phyloP scores from a whole-genome alignment of 37 sponge, comb jelly and placozoan species.

The Crambe crambe region DNA sequence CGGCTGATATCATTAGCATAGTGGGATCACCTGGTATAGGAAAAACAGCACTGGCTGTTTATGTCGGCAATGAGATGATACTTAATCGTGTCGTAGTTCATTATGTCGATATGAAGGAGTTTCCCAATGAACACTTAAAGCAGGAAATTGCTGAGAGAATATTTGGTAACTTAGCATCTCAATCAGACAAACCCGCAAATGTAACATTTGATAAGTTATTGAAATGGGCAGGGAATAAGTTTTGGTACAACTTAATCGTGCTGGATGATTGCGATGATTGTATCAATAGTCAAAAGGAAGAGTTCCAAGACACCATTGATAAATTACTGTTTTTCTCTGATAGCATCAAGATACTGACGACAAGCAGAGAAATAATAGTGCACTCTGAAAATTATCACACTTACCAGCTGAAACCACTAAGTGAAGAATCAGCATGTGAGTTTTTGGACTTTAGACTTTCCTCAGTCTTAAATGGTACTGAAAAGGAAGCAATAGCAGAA shows the following conservation, averaged over 20 bases:
- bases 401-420: neutral
- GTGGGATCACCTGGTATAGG: constrained; percentile 42
- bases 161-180: neutral
- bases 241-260: neutral
- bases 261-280: constrained; percentile 36
- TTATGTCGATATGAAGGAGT: constrained; percentile 22
- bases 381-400: neutral
- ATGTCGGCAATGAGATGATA: constrained; percentile 3
- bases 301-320: constrained; percentile 10
- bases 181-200: neutral
- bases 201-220: constrained; percentile 8
- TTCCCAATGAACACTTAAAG: neutral
- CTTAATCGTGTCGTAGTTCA: neutral
- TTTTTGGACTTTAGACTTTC: constrained; percentile 11
- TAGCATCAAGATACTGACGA: neutral
- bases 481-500: constrained; percentile 27
- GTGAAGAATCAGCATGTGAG: neutral
- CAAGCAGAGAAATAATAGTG: constrained; percentile 3
- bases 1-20: constrained; percentile 2
- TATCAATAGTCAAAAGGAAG: neutral
- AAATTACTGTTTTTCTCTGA: neutral
- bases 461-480: neutral
- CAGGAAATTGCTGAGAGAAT: constrained; percentile 19
- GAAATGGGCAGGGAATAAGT: neutral
- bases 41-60: constrained; percentile 30